These are phyloP conservation scores for Uloborus plumipes DNA, from an alignment of 2,888 invertebrate species.

Conservation along the genomic window DNA sequence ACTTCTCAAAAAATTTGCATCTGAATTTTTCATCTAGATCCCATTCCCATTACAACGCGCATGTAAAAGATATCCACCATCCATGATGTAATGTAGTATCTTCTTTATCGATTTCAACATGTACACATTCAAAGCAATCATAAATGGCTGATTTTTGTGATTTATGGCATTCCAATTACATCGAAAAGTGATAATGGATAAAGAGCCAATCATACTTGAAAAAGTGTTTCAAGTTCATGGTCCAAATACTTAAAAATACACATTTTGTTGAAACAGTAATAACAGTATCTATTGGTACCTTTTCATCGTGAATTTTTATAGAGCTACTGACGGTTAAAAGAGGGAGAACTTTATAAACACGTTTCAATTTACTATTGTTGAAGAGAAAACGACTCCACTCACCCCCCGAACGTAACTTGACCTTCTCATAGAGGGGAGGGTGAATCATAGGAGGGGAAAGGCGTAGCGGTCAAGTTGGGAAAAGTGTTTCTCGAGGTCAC, in stretches of 20 bases:
- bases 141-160: background rate
- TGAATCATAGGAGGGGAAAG: no score
- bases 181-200: no score
- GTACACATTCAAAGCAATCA: background rate
- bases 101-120: background rate
- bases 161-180: background rate
- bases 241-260: no score
- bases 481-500: no score
- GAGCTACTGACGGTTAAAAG: background rate
- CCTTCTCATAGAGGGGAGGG: no score
- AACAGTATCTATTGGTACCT: slow-evolving; percentile 1
- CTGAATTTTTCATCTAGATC: background rate
- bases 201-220: background rate
- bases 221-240: background rate
- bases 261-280: background rate
- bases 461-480: no score
- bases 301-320: background rate
- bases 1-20: slow-evolving; percentile 7
- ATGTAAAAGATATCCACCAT: background rate
- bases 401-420: no score
- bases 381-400: no score
- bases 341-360: background rate
- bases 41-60: background rate
- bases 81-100: background rate
- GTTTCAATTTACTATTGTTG: slow-evolving; percentile 1